Conservation (phyloP, 2,888 invertebrate species). For the Tineola bisselliella region DNA sequence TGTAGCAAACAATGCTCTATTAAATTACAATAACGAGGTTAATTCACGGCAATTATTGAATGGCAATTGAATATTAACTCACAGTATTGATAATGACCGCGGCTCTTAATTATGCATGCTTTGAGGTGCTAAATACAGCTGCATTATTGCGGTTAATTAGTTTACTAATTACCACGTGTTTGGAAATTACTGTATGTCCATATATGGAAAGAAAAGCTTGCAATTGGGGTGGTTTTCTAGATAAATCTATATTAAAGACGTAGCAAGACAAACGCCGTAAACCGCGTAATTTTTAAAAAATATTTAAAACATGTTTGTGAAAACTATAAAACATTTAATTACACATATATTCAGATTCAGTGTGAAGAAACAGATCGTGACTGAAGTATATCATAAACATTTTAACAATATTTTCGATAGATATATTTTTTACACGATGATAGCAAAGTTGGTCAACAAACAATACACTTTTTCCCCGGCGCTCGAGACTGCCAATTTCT, state of each 20-base stretch:
- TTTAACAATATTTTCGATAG: background rate
- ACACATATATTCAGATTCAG: too few relatives aligned
- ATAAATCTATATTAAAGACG: too few relatives aligned
- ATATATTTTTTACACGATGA: background rate
- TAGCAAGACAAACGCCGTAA: too few relatives aligned
- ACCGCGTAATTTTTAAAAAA: too few relatives aligned
- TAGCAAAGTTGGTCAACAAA: background rate
- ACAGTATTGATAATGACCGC: background rate
- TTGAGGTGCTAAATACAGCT: background rate
- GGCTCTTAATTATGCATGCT: background rate
- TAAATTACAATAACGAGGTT: background rate
- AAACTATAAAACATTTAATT: too few relatives aligned
- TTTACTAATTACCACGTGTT: too few relatives aligned
- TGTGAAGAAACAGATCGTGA: too few relatives aligned
- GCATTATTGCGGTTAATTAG: background rate
- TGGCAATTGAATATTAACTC: background rate
- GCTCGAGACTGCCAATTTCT: slow-evolving; percentile 9
- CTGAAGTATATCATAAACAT: too few relatives aligned
- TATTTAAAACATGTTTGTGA: too few relatives aligned
- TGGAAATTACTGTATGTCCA: too few relatives aligned
- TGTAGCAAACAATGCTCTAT: background rate
- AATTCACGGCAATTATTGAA: background rate
- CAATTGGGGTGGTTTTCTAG: too few relatives aligned
- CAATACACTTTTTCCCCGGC: background rate
- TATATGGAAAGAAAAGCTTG: too few relatives aligned